These are phyloP conservation scores for Helicoverpa armigera DNA, from an alignment of 1,140 invertebrate genomes.

Conservation along the genomic window DNA sequence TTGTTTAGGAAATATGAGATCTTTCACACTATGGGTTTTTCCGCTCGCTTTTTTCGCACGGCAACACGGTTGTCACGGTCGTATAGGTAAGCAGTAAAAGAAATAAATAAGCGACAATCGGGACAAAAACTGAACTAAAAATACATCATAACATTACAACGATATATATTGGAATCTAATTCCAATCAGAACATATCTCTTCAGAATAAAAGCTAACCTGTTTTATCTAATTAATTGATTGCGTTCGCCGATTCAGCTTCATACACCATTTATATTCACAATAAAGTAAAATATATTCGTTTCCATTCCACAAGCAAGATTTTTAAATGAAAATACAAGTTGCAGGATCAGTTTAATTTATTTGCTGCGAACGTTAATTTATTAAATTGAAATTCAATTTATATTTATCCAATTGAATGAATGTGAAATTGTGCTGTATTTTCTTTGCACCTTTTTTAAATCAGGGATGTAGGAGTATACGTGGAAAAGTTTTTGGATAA, in stretches of 20 bases:
- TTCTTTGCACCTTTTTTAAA: neutral
- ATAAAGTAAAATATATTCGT: neutral
- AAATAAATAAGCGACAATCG: too few relatives aligned
- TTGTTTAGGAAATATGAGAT: too few relatives aligned
- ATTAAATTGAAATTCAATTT: slow-evolving; percentile 4
- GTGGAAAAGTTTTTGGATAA: too few relatives aligned
- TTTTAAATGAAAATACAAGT: slow-evolving; percentile 6
- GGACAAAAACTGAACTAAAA: too few relatives aligned
- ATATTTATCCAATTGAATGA: neutral
- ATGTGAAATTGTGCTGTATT: neutral
- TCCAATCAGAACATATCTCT: neutral
- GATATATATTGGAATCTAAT: neutral
- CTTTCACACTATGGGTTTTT: too few relatives aligned
- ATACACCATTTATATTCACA: neutral
- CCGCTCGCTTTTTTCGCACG: too few relatives aligned
- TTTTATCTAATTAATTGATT: slow-evolving; percentile 5
- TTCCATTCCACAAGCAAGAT: slow-evolving; percentile 1
- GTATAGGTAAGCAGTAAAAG: too few relatives aligned
- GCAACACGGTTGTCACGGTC: too few relatives aligned
- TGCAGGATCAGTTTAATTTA: neutral
- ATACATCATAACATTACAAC: too few relatives aligned
- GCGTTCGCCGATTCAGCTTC: too few relatives aligned
- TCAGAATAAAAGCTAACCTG: too few relatives aligned
- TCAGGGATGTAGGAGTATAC: too few relatives aligned
- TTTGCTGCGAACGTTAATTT: neutral